Evolutionary conservation across 2,888 invertebrate genomes (phyloP), one percentile per base, ranked within the genome.

Genomic region (Sabatieria punctata): DNA sequence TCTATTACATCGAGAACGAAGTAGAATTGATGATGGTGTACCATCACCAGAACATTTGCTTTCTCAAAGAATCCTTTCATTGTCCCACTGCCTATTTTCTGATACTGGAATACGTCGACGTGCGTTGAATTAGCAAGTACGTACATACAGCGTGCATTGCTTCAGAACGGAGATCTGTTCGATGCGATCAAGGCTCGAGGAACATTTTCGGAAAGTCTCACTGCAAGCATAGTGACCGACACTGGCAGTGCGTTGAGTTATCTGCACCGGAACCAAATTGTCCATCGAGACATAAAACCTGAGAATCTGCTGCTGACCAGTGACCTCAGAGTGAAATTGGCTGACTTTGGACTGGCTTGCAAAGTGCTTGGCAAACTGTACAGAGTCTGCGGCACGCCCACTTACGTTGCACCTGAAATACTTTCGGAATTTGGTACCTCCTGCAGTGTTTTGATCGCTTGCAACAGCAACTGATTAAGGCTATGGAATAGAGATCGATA

Each of bases 31-130:
- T 93, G 69, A 75, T 83, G 58, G 79, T 80, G 68, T 76, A 91
- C 43, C 78, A 79, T 61, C 91, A 93, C 73, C 80, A 84, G 25
- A 82, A 91, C 67, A 88, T 93, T 56, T 85, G 93, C 60, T 79
- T 83, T 46, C 74, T 93, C 49, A 75, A 85, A 53, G 81, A 83
- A 54, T 88, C 89, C 64, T 82, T 84, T 64, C 85, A 89, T 67
- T 82, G 82, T 47, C 75, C 78, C 35, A 77, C 79, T 57, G 82
- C 85, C 73, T 74, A 89, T 52, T 93, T 83, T 73, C 78, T 93
- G 57, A 80, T 93, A 55, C 82, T 91, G 76, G 93, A 93, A 71
- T n/a, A n/a, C n/a, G n/a, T n/a, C n/a, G n/a, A n/a, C n/a, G n/a
- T n/a, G n/a, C n/a, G n/a, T n/a, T n/a, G n/a, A n/a, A n/a, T n/a